phyloP scores from a whole-genome alignment of 2,888 invertebrate species.

The Diloba caeruleocephala region DNA sequence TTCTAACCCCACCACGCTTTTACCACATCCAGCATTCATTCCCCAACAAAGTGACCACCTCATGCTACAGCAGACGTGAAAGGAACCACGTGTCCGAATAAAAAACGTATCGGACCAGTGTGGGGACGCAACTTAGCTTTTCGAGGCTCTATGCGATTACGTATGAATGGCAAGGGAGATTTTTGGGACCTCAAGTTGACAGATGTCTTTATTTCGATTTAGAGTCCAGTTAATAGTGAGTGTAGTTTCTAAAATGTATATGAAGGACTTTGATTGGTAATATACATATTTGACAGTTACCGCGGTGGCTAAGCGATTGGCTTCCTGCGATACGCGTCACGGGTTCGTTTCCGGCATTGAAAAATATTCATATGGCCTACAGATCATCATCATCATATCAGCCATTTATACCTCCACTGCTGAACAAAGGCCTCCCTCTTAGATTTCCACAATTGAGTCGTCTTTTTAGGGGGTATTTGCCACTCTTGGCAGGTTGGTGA shows the following conservation, averaged over 20 bases:
- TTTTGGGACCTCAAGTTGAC: constrained; percentile 30
- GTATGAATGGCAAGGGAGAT: constrained; percentile 49
- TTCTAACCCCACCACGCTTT: constrained; percentile 6
- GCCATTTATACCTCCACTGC: no score
- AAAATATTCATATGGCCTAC: no score
- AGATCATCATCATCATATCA: no score
- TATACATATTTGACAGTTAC: no score
- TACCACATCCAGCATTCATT: constrained; percentile 55
- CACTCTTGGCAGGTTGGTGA: no score
- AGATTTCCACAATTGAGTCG: no score
- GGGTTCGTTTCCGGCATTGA: no score
- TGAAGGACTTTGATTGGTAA: no score
- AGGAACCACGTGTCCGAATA: constrained; percentile 71
- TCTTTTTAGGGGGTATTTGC: no score
- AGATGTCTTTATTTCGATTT: constrained; percentile 42
- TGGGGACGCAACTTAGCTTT: constrained; percentile 69
- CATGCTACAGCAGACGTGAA: constrained; percentile 74
- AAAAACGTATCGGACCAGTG: constrained; percentile 65
- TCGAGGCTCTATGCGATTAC: constrained; percentile 57
- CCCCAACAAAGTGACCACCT: constrained; percentile 79
- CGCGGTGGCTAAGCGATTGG: no score
- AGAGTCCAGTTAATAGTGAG: background rate
- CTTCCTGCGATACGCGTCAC: no score
- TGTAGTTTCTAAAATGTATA: background rate
- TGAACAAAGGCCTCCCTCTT: no score